Evolutionary conservation across 1,140 invertebrate species (phyloP).

Genomic region (Anadara kagoshimensis): DNA sequence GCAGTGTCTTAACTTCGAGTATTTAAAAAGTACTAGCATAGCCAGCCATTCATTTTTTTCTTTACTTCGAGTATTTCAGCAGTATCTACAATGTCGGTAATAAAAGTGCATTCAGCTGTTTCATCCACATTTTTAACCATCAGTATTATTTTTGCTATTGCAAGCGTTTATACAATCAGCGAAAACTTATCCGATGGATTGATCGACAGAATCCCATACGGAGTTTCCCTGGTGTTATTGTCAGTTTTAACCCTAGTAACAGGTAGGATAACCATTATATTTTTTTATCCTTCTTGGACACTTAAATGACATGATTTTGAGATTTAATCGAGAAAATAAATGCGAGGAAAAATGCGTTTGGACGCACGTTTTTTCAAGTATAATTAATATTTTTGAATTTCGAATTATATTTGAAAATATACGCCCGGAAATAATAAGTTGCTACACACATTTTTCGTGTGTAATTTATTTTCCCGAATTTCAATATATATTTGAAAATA

Average conservation of each 20-base stretch:
- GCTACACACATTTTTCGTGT: too few species aligned
- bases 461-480: too few species aligned
- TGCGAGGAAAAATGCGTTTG: too few species aligned
- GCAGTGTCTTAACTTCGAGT: not conserved
- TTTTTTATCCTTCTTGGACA: too few species aligned
- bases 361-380: slow-evolving; percentile 1
- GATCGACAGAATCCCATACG: slow-evolving; percentile 1
- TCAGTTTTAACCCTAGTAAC: slow-evolving; percentile 15
- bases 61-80: not conserved
- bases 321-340: too few species aligned
- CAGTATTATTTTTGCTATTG: not conserved
- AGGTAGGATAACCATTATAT: too few species aligned
- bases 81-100: not conserved
- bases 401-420: too few species aligned
- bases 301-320: too few species aligned
- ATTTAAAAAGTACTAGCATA: not conserved
- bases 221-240: not conserved
- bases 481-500: too few species aligned
- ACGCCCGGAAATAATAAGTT: too few species aligned
- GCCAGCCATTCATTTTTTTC: not conserved
- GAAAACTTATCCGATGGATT: not conserved
- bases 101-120: not conserved
- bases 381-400: not conserved
- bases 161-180: not conserved
- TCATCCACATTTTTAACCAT: slow-evolving; percentile 8